Conservation (phyloP, 2,888 invertebrate species). For the Drepanosiphum platanoidis region DNA sequence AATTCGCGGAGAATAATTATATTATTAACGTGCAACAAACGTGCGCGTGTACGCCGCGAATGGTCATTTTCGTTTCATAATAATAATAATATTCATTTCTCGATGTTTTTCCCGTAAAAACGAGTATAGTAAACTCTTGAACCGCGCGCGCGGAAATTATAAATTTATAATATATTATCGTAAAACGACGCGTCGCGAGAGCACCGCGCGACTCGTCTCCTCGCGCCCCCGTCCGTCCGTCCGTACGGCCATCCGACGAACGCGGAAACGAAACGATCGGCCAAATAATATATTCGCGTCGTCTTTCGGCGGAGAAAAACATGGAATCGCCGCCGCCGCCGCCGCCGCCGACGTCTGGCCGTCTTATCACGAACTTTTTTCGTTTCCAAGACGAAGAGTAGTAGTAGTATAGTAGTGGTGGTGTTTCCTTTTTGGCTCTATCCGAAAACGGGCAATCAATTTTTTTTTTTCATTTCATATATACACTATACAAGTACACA, state of each 20-base stretch:
- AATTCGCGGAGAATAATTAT: too few species aligned
- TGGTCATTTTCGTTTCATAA: not conserved
- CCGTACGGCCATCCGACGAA: not conserved
- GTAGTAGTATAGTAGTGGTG: too few species aligned
- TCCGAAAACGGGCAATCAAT: conserved; percentile 59
- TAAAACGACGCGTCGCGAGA: not conserved
- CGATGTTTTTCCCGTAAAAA: not conserved
- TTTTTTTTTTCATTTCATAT: conserved; percentile 19
- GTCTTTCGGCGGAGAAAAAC: not conserved
- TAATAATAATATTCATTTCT: not conserved
- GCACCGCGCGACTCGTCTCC: too few species aligned
- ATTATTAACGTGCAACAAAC: conserved; percentile 17
- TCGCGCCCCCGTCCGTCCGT: not conserved
- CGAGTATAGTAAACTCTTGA: not conserved
- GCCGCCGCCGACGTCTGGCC: not conserved
- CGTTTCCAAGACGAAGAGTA: conserved; percentile 58
- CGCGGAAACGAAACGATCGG: not conserved
- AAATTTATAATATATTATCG: too few species aligned
- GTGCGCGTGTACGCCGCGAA: not conserved
- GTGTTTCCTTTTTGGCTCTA: conserved; percentile 55
- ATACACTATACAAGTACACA: too few species aligned
- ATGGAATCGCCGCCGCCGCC: conserved; percentile 38
- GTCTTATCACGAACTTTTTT: conserved; percentile 57
- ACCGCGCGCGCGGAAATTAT: too few species aligned
- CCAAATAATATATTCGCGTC: not conserved